Evolutionary conservation across 1,140 invertebrate species (phyloP).

Genomic region (Drosophila subobscura): DNA sequence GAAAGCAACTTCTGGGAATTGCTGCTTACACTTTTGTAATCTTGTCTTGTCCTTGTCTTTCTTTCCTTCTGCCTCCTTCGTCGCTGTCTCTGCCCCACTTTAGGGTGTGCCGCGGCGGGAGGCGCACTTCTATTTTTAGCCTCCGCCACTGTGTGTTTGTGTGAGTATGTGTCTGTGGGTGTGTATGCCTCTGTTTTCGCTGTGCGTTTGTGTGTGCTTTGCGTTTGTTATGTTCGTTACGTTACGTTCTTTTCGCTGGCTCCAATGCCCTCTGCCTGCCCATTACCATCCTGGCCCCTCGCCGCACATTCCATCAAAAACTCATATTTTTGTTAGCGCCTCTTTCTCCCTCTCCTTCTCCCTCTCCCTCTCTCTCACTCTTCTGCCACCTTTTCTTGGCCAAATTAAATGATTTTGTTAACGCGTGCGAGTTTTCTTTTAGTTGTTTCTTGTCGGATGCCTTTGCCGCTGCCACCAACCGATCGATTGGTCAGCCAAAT

Average conservation of each 20-base stretch:
- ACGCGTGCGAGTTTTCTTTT: conserved; percentile 53
- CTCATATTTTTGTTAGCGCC: conserved; percentile 73
- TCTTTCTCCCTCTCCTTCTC: conserved; percentile 1
- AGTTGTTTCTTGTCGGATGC: conserved; percentile 41
- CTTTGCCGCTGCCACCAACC: conserved; percentile 51
- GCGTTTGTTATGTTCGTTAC: conserved; percentile 54
- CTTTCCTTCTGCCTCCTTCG: conserved; percentile 19
- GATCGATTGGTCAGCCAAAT: conserved; percentile 51
- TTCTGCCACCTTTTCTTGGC: conserved; percentile 19
- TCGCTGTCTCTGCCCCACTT: conserved; percentile 50
- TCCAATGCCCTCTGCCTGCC: conserved; percentile 19
- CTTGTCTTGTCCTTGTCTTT: conserved; percentile 72
- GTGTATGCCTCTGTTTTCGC: conserved; percentile 15
- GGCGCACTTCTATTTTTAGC: conserved; percentile 79
- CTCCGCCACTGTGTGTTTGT: conserved; percentile 21
- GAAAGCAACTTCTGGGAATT: conserved; percentile 71
- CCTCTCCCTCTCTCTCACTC: conserved; percentile 1
- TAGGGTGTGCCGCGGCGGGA: conserved; percentile 71
- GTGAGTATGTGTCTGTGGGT: conserved; percentile 8
- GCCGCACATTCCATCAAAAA: conserved; percentile 57
- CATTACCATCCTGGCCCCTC: not conserved
- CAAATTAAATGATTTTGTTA: conserved; percentile 80
- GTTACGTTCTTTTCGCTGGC: conserved; percentile 54
- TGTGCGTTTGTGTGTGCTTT: conserved; percentile 19
- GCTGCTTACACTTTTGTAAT: conserved; percentile 81